Percentiles rank a stretch among this genome's conserved stretches.
These are phyloP conservation scores for Valencia hispanica DNA, from an alignment of 2,797 vertebrate genomes.

Conservation along the genomic window DNA sequence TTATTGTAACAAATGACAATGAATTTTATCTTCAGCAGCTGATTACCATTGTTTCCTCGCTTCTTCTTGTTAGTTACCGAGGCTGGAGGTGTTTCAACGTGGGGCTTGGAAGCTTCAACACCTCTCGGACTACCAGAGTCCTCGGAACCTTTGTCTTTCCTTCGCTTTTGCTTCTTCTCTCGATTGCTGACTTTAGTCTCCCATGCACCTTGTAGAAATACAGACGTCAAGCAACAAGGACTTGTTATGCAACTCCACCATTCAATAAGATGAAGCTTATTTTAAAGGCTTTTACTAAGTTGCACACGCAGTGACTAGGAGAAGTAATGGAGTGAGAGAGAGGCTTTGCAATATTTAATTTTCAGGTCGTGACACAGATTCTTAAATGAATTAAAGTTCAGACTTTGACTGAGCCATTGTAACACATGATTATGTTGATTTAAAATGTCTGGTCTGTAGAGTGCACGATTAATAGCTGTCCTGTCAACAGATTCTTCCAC, in stretches of 20 bases:
- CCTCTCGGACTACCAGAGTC: slow-evolving; percentile 84
- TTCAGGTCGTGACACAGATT: background rate
- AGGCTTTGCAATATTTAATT: background rate
- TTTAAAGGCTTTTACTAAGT: background rate
- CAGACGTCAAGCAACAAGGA: background rate
- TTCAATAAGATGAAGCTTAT: background rate
- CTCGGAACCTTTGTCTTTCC: slow-evolving; percentile 91
- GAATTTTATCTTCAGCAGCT: background rate
- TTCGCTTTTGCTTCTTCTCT: slow-evolving; percentile 94
- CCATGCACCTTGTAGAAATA: slow-evolving; percentile 86
- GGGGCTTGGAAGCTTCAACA: slow-evolving; percentile 71
- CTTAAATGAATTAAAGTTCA: background rate
- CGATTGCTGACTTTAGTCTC: slow-evolving; percentile 98
- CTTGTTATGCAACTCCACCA: background rate
- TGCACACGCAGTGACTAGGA: background rate
- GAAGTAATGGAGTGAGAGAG: background rate
- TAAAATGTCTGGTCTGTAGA: background rate
- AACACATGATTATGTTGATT: background rate
- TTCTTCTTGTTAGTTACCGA: slow-evolving; percentile 83
- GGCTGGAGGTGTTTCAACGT: slow-evolving; percentile 75
- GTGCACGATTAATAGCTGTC: too few relatives aligned
- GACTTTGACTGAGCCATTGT: background rate
- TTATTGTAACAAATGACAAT: background rate
- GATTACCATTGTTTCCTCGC: slow-evolving; percentile 83
- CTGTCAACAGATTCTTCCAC: too few relatives aligned